Evolutionary conservation across 1,140 invertebrate species (phyloP).

Genomic region (Drosophila bocqueti): DNA sequence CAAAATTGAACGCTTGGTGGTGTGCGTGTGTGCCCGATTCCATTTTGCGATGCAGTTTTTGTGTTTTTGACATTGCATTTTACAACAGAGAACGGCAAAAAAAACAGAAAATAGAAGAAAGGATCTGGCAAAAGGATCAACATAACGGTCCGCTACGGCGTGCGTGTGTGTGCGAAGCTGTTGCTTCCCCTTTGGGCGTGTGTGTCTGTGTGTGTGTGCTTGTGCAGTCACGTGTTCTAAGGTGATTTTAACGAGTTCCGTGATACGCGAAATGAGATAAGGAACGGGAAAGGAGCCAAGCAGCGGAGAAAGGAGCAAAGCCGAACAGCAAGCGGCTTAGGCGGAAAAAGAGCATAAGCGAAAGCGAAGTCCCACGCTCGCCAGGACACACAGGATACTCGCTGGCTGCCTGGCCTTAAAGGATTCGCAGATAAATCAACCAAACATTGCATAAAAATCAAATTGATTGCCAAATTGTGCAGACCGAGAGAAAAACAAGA

Average conservation of each 20-base stretch:
- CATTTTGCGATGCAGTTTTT: conserved; percentile 52
- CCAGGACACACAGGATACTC: conserved; percentile 41
- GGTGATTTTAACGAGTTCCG: conserved; percentile 83
- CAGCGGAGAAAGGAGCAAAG: conserved; percentile 15
- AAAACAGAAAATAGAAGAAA: conserved; percentile 23
- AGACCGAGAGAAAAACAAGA: conserved; percentile 4
- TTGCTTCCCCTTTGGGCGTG: conserved; percentile 41
- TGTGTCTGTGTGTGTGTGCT: conserved; percentile 16
- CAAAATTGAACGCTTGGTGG: conserved; percentile 33
- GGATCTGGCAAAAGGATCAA: conserved; percentile 52
- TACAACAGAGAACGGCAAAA: conserved; percentile 19
- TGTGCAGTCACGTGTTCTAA: conserved; percentile 79
- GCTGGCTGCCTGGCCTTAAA: conserved; percentile 18
- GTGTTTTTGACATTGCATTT: conserved; percentile 60
- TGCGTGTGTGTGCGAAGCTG: conserved; percentile 39
- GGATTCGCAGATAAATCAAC: conserved; percentile 48
- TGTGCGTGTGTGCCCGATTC: conserved; percentile 28
- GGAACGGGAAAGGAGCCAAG: conserved; percentile 40
- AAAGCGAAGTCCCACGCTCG: conserved; percentile 26
- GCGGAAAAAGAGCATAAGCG: conserved; percentile 13
- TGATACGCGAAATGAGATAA: conserved; percentile 81
- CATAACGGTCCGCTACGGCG: conserved; percentile 20
- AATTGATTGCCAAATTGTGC: conserved; percentile 60
- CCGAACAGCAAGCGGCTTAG: conserved; percentile 30
- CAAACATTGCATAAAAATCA: conserved; percentile 57